A percentile compares a stretch with the other conserved stretches of the same genome.
phyloP scores from a whole-genome alignment of 2,797 vertebrate genomes.

The Synanceia verrucosa region DNA sequence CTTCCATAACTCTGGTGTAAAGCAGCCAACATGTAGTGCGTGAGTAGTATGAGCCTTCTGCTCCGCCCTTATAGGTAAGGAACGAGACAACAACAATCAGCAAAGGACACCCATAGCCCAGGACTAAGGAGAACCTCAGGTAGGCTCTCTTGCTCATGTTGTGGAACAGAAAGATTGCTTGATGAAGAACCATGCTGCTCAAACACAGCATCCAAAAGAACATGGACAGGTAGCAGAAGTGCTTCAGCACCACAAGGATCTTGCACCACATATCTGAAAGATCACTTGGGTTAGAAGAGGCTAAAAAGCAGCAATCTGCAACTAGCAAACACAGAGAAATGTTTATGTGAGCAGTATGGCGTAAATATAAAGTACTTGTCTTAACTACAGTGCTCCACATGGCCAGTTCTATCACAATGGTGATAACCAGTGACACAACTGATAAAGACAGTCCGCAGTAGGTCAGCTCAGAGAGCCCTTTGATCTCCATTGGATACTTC shows the following conservation, averaged over 20 bases:
- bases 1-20: slow-evolving; percentile 42
- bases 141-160: slow-evolving; percentile 74
- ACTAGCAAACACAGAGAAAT: slow-evolving; percentile 77
- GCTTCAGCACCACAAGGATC: slow-evolving; percentile 70
- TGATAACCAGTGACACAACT: slow-evolving; percentile 67
- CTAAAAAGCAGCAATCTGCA: slow-evolving; percentile 74
- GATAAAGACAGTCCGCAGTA: slow-evolving; percentile 71
- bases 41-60: slow-evolving; percentile 45
- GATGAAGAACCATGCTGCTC: slow-evolving; percentile 80
- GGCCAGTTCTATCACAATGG: slow-evolving; percentile 66
- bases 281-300: fast-evolving
- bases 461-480: slow-evolving; percentile 43
- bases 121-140: slow-evolving; percentile 61
- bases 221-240: slow-evolving; percentile 81
- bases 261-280: slow-evolving; percentile 48
- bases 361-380: slow-evolving; percentile 69
- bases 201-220: slow-evolving; percentile 86
- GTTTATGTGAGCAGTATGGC: slow-evolving; percentile 79
- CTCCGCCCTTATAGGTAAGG: slow-evolving; percentile 20
- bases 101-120: slow-evolving; percentile 80
- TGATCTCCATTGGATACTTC: fast-evolving
- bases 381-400: slow-evolving; percentile 80
- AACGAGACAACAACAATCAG: slow-evolving; percentile 71
- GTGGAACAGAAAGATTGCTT: slow-evolving; percentile 78
- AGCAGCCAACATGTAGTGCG: slow-evolving; percentile 74